Base-by-base conservation (phyloP, 2,888 invertebrate genomes). In the Crioceris asparagi region DNA sequence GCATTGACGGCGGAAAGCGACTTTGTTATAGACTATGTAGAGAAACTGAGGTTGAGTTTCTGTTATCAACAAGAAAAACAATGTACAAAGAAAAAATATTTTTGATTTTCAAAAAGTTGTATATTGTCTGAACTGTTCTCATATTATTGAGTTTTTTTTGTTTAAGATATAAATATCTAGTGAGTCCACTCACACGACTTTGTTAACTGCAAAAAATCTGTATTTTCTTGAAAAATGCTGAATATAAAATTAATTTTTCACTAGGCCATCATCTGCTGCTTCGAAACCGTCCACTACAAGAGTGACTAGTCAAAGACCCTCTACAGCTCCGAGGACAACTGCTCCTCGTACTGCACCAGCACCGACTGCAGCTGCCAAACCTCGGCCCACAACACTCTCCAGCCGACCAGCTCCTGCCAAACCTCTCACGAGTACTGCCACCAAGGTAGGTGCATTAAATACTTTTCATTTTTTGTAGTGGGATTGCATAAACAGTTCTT, bases 301-400 rank as follows among this genome's bases (percentile, higher is more conserved):
- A 14, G 39, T 51, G 10, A 32, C 46, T 27, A 42, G 48, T 17
- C 46, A 56, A 29, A 41, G 46, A 26, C 35, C 45, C 7, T 17
- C 47, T 7, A 37, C 43, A 32, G 37, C 43, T 39, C 17, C 41
- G 23, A 41, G 27, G 43, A 7, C 30, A 48, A 16, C 39, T 3
- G 34, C 25, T 12, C 32, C 17, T 11, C 36, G 17, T 19, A 35
- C 40, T 15, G 46, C 50, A 14, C 26, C 47, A 30, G 33, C 43
- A 10, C 36, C 51, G 17, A 45, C 56, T 12, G 36, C 51, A 25
- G 35, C 55, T 10, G 35, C 51, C 18, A 44, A 45, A 29, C 39
- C 50, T 21, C 44, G 55, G 46, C 43, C 59, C 37, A 45, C 60
- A 46, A 14, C 53, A 47, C 34, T 52, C 29, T 42, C 58, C 11